A percentile compares a stretch with the other conserved stretches of the same genome.
Evolutionary conservation across 2,888 invertebrate genomes (phyloP).

Genomic region (Subacronicta megacephala): DNA sequence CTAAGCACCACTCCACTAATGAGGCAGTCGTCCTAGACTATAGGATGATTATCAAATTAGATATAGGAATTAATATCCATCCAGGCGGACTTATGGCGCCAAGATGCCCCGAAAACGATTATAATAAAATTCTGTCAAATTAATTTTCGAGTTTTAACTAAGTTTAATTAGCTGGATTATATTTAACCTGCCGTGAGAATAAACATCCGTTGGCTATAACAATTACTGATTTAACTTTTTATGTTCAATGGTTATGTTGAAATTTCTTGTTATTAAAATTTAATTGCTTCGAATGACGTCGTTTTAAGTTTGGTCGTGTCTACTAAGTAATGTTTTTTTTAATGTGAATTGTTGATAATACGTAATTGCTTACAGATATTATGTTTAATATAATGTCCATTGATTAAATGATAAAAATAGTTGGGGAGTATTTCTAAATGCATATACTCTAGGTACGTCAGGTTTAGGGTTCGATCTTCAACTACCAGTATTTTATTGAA

Average conservation of each 20-base stretch:
- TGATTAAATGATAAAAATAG: neutral
- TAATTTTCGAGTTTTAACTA: slow-evolving; percentile 67
- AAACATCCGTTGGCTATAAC: slow-evolving; percentile 65
- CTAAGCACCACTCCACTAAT: no score
- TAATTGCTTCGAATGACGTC: slow-evolving; percentile 40
- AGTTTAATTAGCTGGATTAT: slow-evolving; percentile 69
- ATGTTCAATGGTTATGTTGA: slow-evolving; percentile 35
- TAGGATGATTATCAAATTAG: neutral
- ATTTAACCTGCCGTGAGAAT: slow-evolving; percentile 73
- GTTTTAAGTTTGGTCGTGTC: neutral
- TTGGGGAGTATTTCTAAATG: no score
- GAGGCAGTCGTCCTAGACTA: no score
- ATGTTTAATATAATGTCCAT: neutral
- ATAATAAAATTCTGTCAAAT: slow-evolving; percentile 65
- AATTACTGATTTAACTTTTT: slow-evolving; percentile 68
- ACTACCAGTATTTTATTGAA: no score
- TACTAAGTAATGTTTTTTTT: slow-evolving; percentile 3
- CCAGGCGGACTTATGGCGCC: slow-evolving; percentile 41
- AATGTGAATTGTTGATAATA: neutral
- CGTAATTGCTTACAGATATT: neutral
- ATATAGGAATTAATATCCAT: slow-evolving; percentile 13
- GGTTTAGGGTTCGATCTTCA: no score
- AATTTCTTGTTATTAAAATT: slow-evolving; percentile 46
- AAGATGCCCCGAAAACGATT: slow-evolving; percentile 18
- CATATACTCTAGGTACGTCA: no score